phyloP scores from a whole-genome alignment of 2,888 invertebrate species.

The Tenthredo livida region DNA sequence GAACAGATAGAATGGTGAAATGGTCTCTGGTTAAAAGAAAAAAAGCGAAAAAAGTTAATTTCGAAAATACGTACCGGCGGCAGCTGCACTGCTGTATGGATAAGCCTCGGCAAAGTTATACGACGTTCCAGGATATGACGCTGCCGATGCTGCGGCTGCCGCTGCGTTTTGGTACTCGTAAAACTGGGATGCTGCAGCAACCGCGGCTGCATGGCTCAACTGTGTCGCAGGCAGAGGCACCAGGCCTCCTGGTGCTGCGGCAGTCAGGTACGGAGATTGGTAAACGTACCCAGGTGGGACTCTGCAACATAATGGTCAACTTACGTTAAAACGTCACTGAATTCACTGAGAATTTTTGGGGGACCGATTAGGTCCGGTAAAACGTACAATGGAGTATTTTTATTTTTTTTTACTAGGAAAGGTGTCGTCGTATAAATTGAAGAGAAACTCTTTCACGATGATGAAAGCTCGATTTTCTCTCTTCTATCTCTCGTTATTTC shows the following conservation, averaged over 20 bases:
- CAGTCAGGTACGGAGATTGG: constrained; percentile 85
- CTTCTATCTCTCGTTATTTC: neutral
- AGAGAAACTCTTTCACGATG: neutral
- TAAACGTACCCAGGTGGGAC: constrained; percentile 90
- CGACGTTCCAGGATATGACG: constrained; percentile 87
- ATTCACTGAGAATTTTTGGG: constrained; percentile 55
- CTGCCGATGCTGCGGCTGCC: constrained; percentile 83
- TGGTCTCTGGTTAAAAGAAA: neutral
- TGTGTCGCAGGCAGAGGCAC: constrained; percentile 85
- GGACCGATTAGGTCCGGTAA: neutral
- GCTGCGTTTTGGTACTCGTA: constrained; percentile 90
- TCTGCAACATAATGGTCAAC: constrained; percentile 77
- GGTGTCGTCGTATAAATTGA: neutral
- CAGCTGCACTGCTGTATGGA: constrained; percentile 84
- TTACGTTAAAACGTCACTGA: constrained; percentile 61
- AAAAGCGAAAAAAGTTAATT: constrained; percentile 53
- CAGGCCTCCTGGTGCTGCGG: constrained; percentile 83
- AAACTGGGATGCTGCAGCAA: constrained; percentile 90
- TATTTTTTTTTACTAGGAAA: neutral
- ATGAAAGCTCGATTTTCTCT: neutral
- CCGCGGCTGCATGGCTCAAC: constrained; percentile 87
- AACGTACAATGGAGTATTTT: neutral
- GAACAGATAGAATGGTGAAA: neutral
- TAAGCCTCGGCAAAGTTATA: constrained; percentile 87
- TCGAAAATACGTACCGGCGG: constrained; percentile 82